Evolutionary conservation across 2,888 invertebrate genomes (phyloP).

Genomic region (Andrena marginata): DNA sequence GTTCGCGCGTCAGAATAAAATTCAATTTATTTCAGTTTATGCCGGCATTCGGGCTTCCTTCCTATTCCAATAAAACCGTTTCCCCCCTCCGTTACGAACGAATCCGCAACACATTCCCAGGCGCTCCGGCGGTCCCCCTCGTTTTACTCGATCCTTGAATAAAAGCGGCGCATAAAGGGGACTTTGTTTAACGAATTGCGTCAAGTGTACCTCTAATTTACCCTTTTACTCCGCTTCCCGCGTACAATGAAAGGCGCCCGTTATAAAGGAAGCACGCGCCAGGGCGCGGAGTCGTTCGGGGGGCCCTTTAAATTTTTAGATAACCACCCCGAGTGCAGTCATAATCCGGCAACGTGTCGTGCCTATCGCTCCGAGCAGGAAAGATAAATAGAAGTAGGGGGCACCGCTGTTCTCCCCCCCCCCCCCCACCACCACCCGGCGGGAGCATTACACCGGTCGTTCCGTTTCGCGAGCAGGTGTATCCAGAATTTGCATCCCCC

Average conservation of each 20-base stretch:
- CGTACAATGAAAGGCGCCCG: constrained; percentile 32
- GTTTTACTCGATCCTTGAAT: constrained; percentile 25
- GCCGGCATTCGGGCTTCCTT: not conserved
- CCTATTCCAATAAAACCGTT: constrained; percentile 12
- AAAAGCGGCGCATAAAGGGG: constrained; percentile 28
- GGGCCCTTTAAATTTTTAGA: constrained; percentile 50
- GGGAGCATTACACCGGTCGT: constrained; percentile 24
- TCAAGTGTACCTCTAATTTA: constrained; percentile 1
- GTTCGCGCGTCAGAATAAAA: constrained; percentile 9
- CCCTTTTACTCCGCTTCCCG: not conserved
- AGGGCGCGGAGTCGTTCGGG: constrained; percentile 30
- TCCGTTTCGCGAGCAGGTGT: constrained; percentile 31
- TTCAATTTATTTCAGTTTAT: constrained; percentile 7
- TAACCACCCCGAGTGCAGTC: constrained; percentile 38
- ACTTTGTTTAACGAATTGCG: constrained; percentile 34
- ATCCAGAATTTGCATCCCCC: constrained; percentile 34
- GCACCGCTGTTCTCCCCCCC: not conserved
- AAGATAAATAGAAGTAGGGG: constrained; percentile 46
- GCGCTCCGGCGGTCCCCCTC: not conserved
- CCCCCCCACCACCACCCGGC: too few species aligned
- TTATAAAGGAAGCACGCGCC: constrained; percentile 28
- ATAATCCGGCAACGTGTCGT: constrained; percentile 46
- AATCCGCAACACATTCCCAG: not conserved
- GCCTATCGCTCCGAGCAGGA: constrained; percentile 35
- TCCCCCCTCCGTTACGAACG: not conserved